Conservation (phyloP, 2,797 vertebrate species). For the Peromyscus eremicus region DNA sequence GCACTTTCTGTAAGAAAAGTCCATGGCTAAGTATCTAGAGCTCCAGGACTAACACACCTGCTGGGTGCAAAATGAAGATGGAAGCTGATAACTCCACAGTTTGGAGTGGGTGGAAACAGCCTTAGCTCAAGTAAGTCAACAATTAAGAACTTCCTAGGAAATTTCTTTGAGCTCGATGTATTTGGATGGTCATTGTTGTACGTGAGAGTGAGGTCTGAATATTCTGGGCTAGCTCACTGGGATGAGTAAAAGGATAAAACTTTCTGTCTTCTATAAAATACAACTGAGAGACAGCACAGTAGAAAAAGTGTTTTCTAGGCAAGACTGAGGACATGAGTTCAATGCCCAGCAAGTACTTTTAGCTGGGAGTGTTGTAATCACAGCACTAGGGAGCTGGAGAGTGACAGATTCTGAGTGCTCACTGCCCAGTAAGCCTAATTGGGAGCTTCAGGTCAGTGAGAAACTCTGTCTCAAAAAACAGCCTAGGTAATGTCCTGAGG, state of each 20-base stretch:
- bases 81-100: neutral
- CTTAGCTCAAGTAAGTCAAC: neutral
- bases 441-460: neutral
- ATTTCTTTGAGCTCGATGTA: neutral
- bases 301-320: neutral
- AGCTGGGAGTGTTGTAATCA: neutral
- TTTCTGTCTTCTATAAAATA: neutral
- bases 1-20: neutral
- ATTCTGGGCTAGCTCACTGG: neutral
- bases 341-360: neutral
- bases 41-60: fast-evolving
- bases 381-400: neutral
- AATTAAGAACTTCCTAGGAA: neutral
- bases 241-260: neutral
- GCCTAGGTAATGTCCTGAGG: no score
- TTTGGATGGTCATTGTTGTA: neutral
- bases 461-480: neutral
- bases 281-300: neutral
- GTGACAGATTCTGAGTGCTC: no score
- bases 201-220: neutral
- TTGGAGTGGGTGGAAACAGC: neutral
- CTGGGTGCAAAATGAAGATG: neutral
- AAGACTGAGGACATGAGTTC: neutral
- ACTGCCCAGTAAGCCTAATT: neutral
- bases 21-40: neutral